Evolutionary conservation across 2,888 invertebrate species (phyloP).

Genomic region (Acleris sparsana): DNA sequence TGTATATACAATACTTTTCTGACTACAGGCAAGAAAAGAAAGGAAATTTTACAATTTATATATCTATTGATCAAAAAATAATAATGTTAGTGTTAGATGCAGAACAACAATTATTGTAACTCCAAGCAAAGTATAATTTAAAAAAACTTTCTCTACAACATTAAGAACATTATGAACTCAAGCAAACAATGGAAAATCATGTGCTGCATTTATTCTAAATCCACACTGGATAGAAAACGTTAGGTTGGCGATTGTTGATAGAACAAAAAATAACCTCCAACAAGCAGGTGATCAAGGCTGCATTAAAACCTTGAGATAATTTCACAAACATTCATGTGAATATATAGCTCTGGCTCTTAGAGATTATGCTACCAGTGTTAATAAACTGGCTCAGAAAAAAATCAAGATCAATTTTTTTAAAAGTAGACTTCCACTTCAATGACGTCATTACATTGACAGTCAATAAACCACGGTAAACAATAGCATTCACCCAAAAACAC

Average conservation of each 20-base stretch:
- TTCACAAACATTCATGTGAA: constrained; percentile 31
- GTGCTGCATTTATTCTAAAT: constrained; percentile 27
- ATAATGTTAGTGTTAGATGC: too few relatives aligned
- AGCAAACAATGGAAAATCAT: constrained; percentile 29
- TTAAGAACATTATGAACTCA: background rate
- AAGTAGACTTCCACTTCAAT: constrained; percentile 47
- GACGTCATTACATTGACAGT: constrained; percentile 82
- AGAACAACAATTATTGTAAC: too few relatives aligned
- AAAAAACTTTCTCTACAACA: background rate
- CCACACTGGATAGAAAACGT: constrained; percentile 36
- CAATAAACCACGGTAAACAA: constrained; percentile 78
- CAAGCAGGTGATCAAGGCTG: constrained; percentile 57
- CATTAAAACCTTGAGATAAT: constrained; percentile 51
- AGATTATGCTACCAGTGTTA: background rate
- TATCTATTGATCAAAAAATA: too few relatives aligned
- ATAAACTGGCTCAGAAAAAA: background rate
- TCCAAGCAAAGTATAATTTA: background rate
- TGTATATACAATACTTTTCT: too few relatives aligned
- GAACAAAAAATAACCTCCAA: constrained; percentile 65
- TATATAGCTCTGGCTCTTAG: constrained; percentile 1
- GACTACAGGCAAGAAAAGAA: too few relatives aligned
- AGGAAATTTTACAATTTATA: too few relatives aligned
- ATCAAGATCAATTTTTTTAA: constrained; percentile 7
- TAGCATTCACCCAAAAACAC: constrained; percentile 42
- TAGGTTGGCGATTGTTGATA: constrained; percentile 46